Evolutionary conservation across 2,113 vertebrate genomes (phyloP).

Genomic region (Stegostoma tigrinum): DNA sequence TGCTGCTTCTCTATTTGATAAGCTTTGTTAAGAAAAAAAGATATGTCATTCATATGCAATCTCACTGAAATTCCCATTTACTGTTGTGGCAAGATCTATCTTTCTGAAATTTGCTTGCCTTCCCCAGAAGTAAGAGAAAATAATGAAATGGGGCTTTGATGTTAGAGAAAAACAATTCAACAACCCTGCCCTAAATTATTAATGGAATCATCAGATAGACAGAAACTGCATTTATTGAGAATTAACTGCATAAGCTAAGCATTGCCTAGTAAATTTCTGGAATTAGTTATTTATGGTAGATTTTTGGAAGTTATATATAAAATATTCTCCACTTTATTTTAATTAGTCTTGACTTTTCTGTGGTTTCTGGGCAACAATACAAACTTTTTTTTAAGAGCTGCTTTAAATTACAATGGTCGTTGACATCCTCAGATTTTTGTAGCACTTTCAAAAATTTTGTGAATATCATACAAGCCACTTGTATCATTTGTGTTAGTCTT

Average conservation of each 20-base stretch:
- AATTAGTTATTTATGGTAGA: not conserved
- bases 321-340: not conserved
- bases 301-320: not conserved
- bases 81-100: no score
- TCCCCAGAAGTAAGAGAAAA: no score
- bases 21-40: no score
- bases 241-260: not conserved
- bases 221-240: not conserved
- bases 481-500: not conserved
- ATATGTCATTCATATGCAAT: no score
- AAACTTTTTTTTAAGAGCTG: not conserved
- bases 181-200: no score
- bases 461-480: not conserved
- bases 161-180: no score
- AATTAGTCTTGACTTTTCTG: not conserved
- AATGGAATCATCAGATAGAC: not conserved
- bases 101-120: no score
- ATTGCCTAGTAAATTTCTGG: not conserved
- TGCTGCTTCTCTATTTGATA: no score
- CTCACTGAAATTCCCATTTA: no score
- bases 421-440: not conserved
- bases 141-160: no score
- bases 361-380: not conserved
- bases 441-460: not conserved
- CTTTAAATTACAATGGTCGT: not conserved